Percentiles rank a stretch among this genome's conserved stretches.
Evolutionary conservation across 2,113 vertebrate species (phyloP).

Genomic region (Notothenia coriiceps): DNA sequence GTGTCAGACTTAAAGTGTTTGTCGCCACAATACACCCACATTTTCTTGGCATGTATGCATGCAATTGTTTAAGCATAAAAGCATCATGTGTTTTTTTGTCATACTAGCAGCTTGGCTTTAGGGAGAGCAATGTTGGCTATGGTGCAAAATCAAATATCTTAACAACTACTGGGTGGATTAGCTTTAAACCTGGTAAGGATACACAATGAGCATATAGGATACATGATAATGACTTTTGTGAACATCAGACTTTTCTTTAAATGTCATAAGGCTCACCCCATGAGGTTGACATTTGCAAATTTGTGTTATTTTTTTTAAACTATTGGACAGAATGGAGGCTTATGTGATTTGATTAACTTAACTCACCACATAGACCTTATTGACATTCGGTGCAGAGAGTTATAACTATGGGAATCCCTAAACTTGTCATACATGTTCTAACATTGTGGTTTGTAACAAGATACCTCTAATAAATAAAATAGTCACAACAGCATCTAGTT

Average conservation of each 20-base stretch:
- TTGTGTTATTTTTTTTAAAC: background rate
- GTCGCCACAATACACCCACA: background rate
- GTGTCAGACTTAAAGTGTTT: slow-evolving; percentile 3
- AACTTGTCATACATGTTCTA: background rate
- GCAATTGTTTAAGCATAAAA: background rate
- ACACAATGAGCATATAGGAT: background rate
- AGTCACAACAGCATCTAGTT: too few species aligned
- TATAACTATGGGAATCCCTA: background rate
- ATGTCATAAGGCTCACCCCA: too few species aligned
- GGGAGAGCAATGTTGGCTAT: too few species aligned
- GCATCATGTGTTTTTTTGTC: background rate
- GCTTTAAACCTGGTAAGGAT: background rate
- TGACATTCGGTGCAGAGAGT: background rate
- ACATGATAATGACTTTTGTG: background rate
- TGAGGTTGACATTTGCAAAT: background rate
- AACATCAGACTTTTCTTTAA: background rate
- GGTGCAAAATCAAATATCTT: background rate
- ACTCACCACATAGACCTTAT: too few species aligned
- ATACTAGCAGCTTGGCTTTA: background rate
- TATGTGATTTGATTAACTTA: too few species aligned
- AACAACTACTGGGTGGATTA: background rate
- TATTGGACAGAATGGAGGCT: background rate
- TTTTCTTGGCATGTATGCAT: background rate
- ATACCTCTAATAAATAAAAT: too few species aligned
- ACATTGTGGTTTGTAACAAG: too few species aligned